A percentile compares a stretch with the other conserved stretches of the same genome.
Evolutionary conservation across 2,113 vertebrate genomes (phyloP).

Genomic region (Hippolais icterina): DNA sequence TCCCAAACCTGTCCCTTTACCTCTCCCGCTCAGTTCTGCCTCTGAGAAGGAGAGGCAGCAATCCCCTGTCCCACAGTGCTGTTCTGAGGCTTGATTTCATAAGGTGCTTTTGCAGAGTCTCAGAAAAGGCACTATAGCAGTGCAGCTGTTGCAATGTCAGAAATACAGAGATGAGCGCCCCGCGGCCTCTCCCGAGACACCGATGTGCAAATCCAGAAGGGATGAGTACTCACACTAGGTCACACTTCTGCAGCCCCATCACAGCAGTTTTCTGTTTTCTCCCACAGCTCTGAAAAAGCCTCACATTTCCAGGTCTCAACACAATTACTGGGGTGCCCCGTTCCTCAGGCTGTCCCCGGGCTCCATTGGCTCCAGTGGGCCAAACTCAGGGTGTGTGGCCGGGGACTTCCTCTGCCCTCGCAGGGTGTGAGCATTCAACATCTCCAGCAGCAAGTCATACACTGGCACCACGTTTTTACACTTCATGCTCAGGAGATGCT

Average conservation of each 20-base stretch:
- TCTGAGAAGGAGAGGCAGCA: neutral
- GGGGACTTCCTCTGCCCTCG: conserved; percentile 72
- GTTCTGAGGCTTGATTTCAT: conserved; percentile 26
- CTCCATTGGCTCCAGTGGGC: conserved; percentile 26
- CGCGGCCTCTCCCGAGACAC: neutral
- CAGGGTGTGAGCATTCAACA: conserved; percentile 90
- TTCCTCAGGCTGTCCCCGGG: conserved; percentile 13
- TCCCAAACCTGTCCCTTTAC: neutral
- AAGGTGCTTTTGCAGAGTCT: conserved; percentile 55
- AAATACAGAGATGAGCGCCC: neutral
- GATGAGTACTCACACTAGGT: neutral
- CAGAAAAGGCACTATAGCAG: conserved; percentile 54
- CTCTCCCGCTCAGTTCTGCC: neutral
- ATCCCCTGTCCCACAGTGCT: neutral
- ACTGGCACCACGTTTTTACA: conserved; percentile 92
- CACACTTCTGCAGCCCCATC: neutral
- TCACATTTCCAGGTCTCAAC: neutral
- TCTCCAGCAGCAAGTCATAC: conserved; percentile 94
- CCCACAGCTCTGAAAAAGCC: neutral
- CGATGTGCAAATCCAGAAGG: neutral
- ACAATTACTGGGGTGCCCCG: conserved; percentile 3
- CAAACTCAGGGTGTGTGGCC: conserved; percentile 24
- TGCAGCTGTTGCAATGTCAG: neutral
- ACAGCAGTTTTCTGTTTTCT: neutral
- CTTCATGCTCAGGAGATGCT: conserved; percentile 96